Conservation (phyloP, 2,113 vertebrate species). For the Laticauda colubrina region DNA sequence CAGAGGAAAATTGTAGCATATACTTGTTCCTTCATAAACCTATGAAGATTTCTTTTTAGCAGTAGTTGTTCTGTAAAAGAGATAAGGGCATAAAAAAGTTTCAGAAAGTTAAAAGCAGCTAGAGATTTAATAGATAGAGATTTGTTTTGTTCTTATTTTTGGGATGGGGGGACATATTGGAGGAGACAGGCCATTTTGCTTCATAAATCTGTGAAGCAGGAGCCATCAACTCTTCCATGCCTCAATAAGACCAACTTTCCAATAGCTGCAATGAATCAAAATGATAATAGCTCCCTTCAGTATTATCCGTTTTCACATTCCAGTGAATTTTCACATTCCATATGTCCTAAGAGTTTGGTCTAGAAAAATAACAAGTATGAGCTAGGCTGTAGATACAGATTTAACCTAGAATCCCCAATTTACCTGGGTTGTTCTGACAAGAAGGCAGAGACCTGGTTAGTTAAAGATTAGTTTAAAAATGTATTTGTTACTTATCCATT, state of each 20-base stretch:
- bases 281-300: conserved; percentile 24
- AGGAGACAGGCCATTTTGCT: neutral
- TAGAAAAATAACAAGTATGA: neutral
- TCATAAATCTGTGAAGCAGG: conserved; percentile 23
- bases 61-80: neutral
- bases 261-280: conserved; percentile 13
- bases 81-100: neutral
- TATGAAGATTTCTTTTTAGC: neutral
- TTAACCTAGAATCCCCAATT: conserved; percentile 23
- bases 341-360: neutral
- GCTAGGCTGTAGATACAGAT: conserved; percentile 20
- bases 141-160: neutral
- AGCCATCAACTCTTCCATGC: neutral
- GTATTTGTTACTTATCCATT: neutral
- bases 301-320: neutral
- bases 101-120: neutral
- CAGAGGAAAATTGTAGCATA: neutral
- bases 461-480: neutral
- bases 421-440: neutral
- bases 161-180: neutral
- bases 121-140: neutral
- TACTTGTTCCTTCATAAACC: neutral
- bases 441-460: neutral
- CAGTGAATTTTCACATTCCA: neutral
- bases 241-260: neutral